Conservation (phyloP, 2,888 invertebrate genomes). For the Microctonus hyperodae region DNA sequence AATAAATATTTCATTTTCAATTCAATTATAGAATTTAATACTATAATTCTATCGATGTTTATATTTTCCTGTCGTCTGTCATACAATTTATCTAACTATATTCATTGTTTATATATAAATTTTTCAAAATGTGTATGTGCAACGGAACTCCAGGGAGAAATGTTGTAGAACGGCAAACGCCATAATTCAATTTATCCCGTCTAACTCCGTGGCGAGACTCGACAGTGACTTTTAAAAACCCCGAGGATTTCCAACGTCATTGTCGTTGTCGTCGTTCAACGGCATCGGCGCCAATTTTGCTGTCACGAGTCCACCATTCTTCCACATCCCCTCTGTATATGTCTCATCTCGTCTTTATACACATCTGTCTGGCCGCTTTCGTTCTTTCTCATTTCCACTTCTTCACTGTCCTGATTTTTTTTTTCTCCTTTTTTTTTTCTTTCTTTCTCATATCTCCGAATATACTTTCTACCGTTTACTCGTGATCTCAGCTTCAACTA, state of each 20-base stretch:
- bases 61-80: background rate
- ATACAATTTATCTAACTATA: background rate
- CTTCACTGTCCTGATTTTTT: background rate
- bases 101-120: constrained; percentile 22
- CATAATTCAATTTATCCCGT: constrained; percentile 46
- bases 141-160: constrained; percentile 7
- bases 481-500: constrained; percentile 10
- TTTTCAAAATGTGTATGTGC: background rate
- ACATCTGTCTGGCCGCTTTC: background rate
- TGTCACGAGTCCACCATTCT: constrained; percentile 20
- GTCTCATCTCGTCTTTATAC: background rate
- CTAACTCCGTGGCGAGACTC: constrained; percentile 32
- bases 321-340: background rate
- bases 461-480: background rate
- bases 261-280: constrained; percentile 27
- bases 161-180: constrained; percentile 39
- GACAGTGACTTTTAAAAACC: constrained; percentile 41
- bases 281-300: constrained; percentile 29
- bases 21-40: too few species aligned
- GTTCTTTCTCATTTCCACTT: background rate
- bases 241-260: constrained; percentile 26
- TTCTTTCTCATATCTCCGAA: background rate
- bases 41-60: too few species aligned
- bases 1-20: constrained; percentile 21
- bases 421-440: constrained; percentile 1